Evolutionary conservation across 2,113 vertebrate genomes (phyloP), one percentile per base, ranked within the genome.

Genomic region (Rhabdomys dilectus): DNA sequence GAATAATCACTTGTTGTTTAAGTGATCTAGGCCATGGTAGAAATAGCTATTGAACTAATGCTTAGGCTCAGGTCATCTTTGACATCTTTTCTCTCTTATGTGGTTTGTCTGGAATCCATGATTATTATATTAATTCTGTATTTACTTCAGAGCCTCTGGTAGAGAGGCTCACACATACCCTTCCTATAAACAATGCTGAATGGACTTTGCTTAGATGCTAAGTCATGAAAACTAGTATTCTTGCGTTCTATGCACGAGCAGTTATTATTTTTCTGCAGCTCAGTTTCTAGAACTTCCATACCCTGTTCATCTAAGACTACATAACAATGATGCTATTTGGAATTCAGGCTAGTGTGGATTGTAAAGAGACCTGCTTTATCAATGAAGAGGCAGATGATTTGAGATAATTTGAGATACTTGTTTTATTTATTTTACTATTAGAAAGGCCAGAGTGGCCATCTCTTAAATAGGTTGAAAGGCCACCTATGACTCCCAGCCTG

Each of bases 101-200:
- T 64, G 6, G 3, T 68, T 87, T 29, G 10, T 42, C 64, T 60
- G 62, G 3, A 56, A 34, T 76, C 2, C 34, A n/a, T 7, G 68
- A 48, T 36, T 89, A 91, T 68, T n/a, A 34, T n/a, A 22, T 42
- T 45, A 45, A 45, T 86, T 68, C 42, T 92, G 8, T 15, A 7
- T 64, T 95, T 87, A 36, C 66, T 90, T 39, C 73, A 72, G 87
- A 96, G 72, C 13, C 45, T 29, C 29, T 89, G 51, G 29, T 39
- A 53, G 42, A 88, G 8, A 66, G 11, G 26, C 19, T 45, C n/a
- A 53, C 73, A 56, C 2, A 12, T 0, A 80, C 51, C 80, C 53
- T 82, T 92, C 48, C 66, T 45, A 0, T 68, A 78, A 94, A 51
- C 22, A 39, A 19, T 13, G 15, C 39, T 70, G 78, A 60, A 70